Evolutionary conservation across 2,888 invertebrate species (phyloP), one percentile per base, ranked within the genome.

Genomic region (Oegoconia quadripuncta): DNA sequence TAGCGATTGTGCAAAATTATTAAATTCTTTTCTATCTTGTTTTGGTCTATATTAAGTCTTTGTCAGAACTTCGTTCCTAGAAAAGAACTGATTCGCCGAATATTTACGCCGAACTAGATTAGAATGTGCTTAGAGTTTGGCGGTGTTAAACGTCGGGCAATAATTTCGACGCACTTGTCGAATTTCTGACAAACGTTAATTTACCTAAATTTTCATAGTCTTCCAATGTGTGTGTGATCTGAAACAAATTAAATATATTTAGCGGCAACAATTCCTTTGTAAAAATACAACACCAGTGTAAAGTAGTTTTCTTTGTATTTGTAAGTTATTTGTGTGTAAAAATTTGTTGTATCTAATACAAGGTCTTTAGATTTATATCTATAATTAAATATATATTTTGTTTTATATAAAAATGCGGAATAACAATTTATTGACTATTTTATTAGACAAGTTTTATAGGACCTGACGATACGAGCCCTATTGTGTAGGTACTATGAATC

Each of bases 181-280:
- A n/a, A n/a, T n/a, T n/a, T n/a, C n/a, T n/a, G n/a, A n/a, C n/a
- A n/a, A n/a, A n/a, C n/a, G n/a, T n/a, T n/a, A n/a, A n/a, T n/a
- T n/a, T n/a, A n/a, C n/a, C n/a, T n/a, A 60, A 55, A 35, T 52
- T 61, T 70, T 75, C 65, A 78, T 75, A 76, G 86, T 86, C 86
- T 86, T 86, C 86, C 86, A 86, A 73, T 59, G 75, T 74, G 73
- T 69, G 73, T 71, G 79, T 80, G 79, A 74, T 71, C 62, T 65
- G 52, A 63, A 54, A 54, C 31, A 34, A 22, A 32, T 34, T 36
- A 34, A 27, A 23, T 45, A 36, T 38, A 42, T 48, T 44, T 45
- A 50, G 15, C 17, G 11, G 16, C 26, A n/a, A 26, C 12, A 11
- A 4, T 22, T 31, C 20, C 12, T 9, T 32, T 20, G 3, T 22